Evolutionary conservation across 92 coral and sea anemone species (phyloP).

Genomic region (Epizoanthus illoricatus): DNA sequence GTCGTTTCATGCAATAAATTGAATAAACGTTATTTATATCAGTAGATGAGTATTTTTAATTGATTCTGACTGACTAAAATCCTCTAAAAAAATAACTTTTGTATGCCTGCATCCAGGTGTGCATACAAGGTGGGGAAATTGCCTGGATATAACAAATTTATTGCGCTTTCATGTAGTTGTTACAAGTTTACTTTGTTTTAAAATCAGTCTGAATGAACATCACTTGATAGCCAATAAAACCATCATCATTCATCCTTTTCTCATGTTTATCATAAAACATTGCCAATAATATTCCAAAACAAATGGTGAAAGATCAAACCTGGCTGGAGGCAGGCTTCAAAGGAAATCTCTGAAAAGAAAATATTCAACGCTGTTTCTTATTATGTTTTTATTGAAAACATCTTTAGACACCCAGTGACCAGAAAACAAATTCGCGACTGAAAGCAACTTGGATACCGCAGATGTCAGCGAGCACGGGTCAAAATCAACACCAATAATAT

Average conservation of each 20-base stretch:
- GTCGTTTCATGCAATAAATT: too few relatives aligned
- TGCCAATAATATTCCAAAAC: slow-evolving; percentile 17
- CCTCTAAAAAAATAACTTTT: too few relatives aligned
- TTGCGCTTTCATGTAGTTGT: too few relatives aligned
- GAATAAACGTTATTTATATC: too few relatives aligned
- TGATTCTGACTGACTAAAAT: too few relatives aligned
- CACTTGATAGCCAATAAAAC: slow-evolving; percentile 15
- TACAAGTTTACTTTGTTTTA: not conserved
- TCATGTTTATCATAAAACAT: slow-evolving; percentile 20
- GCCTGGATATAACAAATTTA: too few relatives aligned
- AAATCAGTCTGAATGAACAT: not conserved
- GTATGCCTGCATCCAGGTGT: too few relatives aligned
- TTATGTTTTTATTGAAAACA: slow-evolving; percentile 17
- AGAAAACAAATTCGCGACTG: not conserved
- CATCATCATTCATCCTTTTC: not conserved
- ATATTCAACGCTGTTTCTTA: slow-evolving; percentile 22
- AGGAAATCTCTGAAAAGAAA: slow-evolving; percentile 15
- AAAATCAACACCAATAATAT: not conserved
- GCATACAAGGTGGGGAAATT: too few relatives aligned
- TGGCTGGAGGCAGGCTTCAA: slow-evolving; percentile 26
- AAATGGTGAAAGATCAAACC: slow-evolving; percentile 37
- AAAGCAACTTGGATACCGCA: slow-evolving; percentile 3
- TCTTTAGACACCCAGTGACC: not conserved
- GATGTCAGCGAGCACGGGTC: slow-evolving; percentile 14
- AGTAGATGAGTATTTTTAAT: too few relatives aligned